A percentile compares a stretch with the other conserved stretches of the same genome.
Conservation (phyloP, 2,888 invertebrate genomes). For the Agapostemon virescens region DNA sequence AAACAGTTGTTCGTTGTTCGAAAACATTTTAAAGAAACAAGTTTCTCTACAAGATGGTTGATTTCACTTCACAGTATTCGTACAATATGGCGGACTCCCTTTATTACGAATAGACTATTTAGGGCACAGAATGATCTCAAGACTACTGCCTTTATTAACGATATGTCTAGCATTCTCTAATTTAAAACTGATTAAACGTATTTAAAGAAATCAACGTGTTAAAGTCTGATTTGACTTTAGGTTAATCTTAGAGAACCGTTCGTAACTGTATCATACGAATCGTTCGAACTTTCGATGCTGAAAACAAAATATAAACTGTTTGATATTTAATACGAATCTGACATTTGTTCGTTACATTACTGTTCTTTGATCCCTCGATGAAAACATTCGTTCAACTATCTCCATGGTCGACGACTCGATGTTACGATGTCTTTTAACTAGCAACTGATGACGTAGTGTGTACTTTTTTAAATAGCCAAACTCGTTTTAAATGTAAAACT, state of each 20-base stretch:
- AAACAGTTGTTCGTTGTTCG: not conserved
- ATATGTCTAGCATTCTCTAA: constrained; percentile 11
- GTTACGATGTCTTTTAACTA: constrained; percentile 1
- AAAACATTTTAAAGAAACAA: not conserved
- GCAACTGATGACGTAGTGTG: not conserved
- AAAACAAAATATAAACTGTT: not conserved
- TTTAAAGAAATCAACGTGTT: not conserved
- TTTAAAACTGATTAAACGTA: constrained; percentile 1
- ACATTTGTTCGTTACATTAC: not conserved
- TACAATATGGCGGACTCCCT: not conserved
- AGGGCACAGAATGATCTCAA: constrained; percentile 21
- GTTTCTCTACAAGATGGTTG: not conserved
- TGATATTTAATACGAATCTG: not conserved
- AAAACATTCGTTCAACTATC: not conserved
- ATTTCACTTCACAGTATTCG: not conserved
- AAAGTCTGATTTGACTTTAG: constrained; percentile 16
- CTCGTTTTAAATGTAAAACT: not conserved
- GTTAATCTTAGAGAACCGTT: constrained; percentile 10
- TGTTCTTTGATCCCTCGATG: not conserved
- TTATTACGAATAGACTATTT: not conserved
- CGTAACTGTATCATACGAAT: not conserved
- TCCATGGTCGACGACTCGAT: not conserved
- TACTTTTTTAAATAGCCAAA: not conserved
- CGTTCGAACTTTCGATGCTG: not conserved
- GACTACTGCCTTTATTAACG: constrained; percentile 20